Conservation (phyloP, 2,113 vertebrate genomes). For the Sus scrofa region DNA sequence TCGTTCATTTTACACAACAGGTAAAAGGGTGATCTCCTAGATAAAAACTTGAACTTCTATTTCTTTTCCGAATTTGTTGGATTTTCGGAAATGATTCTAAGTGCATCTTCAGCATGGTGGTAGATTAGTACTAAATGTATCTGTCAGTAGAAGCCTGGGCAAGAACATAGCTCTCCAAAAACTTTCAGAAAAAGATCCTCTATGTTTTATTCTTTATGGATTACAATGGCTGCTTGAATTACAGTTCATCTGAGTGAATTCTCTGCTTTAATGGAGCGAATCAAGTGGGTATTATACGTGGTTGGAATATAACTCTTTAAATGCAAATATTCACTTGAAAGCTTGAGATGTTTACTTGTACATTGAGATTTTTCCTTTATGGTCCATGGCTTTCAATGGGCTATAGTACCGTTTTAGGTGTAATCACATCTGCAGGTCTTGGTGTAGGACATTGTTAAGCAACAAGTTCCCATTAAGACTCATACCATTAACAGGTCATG, state of each 20-base stretch:
- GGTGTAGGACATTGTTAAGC: not conserved
- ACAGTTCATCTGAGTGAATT: not conserved
- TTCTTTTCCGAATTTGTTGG: slow-evolving; percentile 44
- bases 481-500: not conserved
- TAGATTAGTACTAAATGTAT: not conserved
- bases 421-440: slow-evolving; percentile 13
- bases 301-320: not conserved
- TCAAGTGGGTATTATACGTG: not conserved
- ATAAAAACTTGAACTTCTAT: not conserved
- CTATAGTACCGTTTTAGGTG: not conserved
- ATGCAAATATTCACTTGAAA: not conserved
- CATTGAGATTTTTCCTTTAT: not conserved
- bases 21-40: not conserved
- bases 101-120: not conserved
- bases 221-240: slow-evolving; percentile 32
- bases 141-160: not conserved
- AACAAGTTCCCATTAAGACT: not conserved
- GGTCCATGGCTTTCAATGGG: not conserved
- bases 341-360: not conserved
- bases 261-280: slow-evolving; percentile 26
- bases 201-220: slow-evolving; percentile 25
- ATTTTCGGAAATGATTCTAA: slow-evolving; percentile 30
- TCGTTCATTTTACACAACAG: not conserved
- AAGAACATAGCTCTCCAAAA: slow-evolving; percentile 2
- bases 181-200: not conserved